Percentiles rank a stretch among this genome's conserved stretches.
Conservation (phyloP, 2,113 vertebrate genomes). For the Chascanopsetta lugubris region DNA sequence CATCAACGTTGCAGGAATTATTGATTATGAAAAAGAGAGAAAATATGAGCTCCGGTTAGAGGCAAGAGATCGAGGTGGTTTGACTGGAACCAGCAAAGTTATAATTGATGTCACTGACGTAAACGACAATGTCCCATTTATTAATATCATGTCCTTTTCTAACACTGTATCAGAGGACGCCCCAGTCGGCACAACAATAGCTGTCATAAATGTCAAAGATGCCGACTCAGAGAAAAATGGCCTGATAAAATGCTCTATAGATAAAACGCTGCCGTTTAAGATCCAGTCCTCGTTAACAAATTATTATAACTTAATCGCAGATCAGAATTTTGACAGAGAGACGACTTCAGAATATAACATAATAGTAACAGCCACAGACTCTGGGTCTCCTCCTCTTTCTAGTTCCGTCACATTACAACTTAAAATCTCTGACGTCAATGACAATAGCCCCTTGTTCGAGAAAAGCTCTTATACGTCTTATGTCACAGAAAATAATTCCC, state of each 20-base stretch:
- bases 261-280: constrained; percentile 56
- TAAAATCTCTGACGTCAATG: constrained; percentile 58
- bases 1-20: constrained; percentile 9
- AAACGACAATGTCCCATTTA: constrained; percentile 68
- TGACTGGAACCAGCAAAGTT: constrained; percentile 54
- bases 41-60: constrained; percentile 59
- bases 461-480: constrained; percentile 17
- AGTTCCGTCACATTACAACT: not conserved
- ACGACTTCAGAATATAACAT: not conserved
- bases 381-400: not conserved
- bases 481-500: constrained; percentile 64
- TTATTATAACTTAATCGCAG: constrained; percentile 40
- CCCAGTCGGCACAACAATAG: constrained; percentile 36
- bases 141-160: constrained; percentile 72
- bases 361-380: not conserved
- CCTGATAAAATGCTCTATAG: constrained; percentile 44
- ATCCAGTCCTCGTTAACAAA: constrained; percentile 47
- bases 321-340: not conserved
- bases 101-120: constrained; percentile 64
- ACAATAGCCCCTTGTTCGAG: constrained; percentile 61
- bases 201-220: constrained; percentile 67
- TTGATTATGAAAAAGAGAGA: constrained; percentile 56
- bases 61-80: constrained; percentile 57
- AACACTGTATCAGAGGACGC: constrained; percentile 43
- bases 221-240: constrained; percentile 61